Conservation (phyloP, 2,113 vertebrate genomes). For the Osmerus mordax region DNA sequence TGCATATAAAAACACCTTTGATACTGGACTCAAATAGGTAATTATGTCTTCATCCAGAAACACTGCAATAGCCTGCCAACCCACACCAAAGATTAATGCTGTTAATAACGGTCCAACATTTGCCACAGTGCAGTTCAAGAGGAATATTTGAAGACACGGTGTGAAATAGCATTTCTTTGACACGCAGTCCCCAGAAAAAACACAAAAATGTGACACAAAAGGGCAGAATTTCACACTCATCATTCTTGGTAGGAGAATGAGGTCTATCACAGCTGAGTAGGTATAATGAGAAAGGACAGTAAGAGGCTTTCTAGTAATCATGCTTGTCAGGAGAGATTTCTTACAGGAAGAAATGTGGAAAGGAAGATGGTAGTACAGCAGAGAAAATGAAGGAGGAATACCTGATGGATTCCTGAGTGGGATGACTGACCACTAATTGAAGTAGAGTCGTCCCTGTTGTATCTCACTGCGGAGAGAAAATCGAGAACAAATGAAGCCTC, state of each 20-base stretch:
- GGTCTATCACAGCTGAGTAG: conserved; percentile 64
- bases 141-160: too few species aligned
- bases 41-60: too few species aligned
- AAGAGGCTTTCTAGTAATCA: conserved; percentile 63
- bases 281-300: conserved; percentile 63
- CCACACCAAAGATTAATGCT: too few species aligned
- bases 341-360: conserved; percentile 57
- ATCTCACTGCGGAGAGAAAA: conserved; percentile 44
- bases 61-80: too few species aligned
- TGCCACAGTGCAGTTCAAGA: too few species aligned
- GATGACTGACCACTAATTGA: conserved; percentile 69
- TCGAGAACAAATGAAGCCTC: conserved; percentile 48
- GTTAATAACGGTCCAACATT: too few species aligned
- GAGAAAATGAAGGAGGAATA: conserved; percentile 51
- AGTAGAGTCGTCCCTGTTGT: conserved; percentile 52
- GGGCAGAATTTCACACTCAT: conserved; percentile 43
- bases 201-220: conserved; percentile 41
- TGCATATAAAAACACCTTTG: too few species aligned
- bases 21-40: too few species aligned
- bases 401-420: conserved; percentile 61
- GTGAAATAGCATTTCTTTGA: neutral
- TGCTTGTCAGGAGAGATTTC: conserved; percentile 56
- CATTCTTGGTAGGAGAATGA: conserved; percentile 51
- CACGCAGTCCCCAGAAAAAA: neutral
- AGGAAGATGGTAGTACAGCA: conserved; percentile 48